Conservation (phyloP, 2,797 vertebrate species). For the Eulemur coronatus region DNA sequence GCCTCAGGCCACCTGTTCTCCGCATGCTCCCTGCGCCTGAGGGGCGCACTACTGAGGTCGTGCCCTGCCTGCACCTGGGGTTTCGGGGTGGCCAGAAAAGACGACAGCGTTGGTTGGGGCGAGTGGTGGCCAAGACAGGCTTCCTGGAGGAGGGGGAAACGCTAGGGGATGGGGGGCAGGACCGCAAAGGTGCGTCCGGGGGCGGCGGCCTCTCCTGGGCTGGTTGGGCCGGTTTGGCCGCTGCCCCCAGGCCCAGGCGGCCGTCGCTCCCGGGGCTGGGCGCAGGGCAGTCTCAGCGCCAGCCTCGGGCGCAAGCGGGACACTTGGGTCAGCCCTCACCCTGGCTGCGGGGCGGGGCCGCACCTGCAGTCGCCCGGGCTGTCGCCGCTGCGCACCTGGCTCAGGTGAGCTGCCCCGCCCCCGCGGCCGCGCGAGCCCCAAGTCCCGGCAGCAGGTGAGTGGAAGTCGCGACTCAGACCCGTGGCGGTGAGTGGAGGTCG, state of each 20-base stretch:
- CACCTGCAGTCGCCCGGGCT: conserved; percentile 46
- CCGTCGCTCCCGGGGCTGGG: background rate
- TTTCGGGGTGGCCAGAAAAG: background rate
- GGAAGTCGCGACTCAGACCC: background rate
- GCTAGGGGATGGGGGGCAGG: background rate
- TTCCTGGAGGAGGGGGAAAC: background rate
- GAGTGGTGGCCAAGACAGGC: background rate
- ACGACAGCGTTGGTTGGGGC: background rate
- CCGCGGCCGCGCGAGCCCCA: background rate
- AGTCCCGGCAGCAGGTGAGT: conserved; percentile 23
- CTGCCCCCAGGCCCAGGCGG: background rate
- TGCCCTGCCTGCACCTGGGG: background rate
- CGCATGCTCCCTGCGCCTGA: background rate
- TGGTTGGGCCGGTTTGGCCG: background rate
- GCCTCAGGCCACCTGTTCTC: background rate
- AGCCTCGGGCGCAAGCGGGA: background rate
- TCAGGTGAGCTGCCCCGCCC: conserved; percentile 53
- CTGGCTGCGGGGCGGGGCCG: conserved; percentile 61
- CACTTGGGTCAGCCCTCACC: conserved; percentile 40
- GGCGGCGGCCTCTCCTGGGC: background rate
- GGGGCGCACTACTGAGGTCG: background rate
- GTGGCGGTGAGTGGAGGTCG: background rate
- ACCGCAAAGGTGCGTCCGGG: background rate
- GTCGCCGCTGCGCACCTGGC: conserved; percentile 57
- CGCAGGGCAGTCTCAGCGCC: background rate